Percentiles rank a stretch among this genome's conserved stretches.
These are phyloP conservation scores for Amphilophus citrinellus DNA, from an alignment of 2,113 vertebrate genomes.

Conservation along the genomic window DNA sequence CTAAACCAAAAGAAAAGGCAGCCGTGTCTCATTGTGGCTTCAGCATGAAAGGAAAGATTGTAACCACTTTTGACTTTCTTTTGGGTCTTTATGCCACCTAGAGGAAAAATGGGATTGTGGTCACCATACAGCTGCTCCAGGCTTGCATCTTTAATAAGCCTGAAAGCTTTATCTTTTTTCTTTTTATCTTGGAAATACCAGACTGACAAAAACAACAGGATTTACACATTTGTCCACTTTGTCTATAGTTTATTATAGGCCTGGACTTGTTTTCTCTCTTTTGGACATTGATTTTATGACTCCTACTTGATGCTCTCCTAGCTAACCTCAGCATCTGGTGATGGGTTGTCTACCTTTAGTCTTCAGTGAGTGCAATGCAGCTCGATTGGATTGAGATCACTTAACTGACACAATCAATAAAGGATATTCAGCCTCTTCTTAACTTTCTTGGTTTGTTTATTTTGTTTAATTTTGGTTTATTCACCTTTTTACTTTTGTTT, in stretches of 20 bases:
- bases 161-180: neutral
- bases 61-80: neutral
- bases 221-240: too few relatives aligned
- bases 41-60: neutral
- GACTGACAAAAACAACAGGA: too few relatives aligned
- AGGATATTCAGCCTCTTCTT: too few relatives aligned
- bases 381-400: too few relatives aligned
- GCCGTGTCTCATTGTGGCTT: neutral
- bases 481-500: too few relatives aligned
- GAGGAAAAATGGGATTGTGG: conserved; percentile 35
- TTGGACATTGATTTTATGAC: neutral
- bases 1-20: neutral
- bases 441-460: too few relatives aligned
- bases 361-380: too few relatives aligned
- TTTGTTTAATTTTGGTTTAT: too few relatives aligned
- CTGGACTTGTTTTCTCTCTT: too few relatives aligned
- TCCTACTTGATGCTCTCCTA: neutral
- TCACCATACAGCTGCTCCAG: neutral
- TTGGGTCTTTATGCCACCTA: conserved; percentile 55
- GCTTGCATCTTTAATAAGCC: neutral
- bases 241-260: too few relatives aligned
- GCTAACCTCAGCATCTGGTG: neutral
- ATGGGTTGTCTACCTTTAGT: neutral
- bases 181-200: neutral
- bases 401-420: too few relatives aligned